Evolutionary conservation across 2,888 invertebrate genomes (phyloP), one percentile per base, ranked within the genome.

Genomic region (Tridacna gigas): DNA sequence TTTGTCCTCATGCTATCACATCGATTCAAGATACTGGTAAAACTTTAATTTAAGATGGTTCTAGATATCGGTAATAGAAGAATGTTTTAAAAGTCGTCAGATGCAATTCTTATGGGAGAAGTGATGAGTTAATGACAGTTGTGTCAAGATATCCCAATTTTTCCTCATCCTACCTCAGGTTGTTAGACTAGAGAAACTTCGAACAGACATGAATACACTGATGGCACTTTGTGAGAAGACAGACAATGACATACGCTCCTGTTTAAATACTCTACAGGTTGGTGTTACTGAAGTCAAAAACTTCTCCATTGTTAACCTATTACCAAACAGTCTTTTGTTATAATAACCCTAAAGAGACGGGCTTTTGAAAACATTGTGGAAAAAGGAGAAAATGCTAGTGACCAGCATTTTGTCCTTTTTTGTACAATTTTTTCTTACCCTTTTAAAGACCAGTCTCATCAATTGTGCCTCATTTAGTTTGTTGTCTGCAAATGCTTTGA

Each of bases 221-320:
- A 94, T 97, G 56, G 97, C 97, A 9, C 95, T 99, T 83, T 97
- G 97, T 22, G 97, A 97, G 90, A 97, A 98, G 90, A 97, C 97
- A 4, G 96, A 96, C 77, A 97, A 98, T 90, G 99, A 99, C 95
- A 97, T 99, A 65, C 96, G 99, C 26, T 97, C 98, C 0, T 99
- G 99, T 93, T 96, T 99, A 77, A 97, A 98, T 25, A 97, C 98
- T 69, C 96, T 99, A 89, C 98, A 98, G 93, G 95, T 94, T 56
- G 3, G 56, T 56, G 20, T 1, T 56, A 5, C 5, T 56, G 56
- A 56, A 56, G 15, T 20, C 1, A 56, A 56, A 56, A 56, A 7
- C 37, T 37, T 37, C 7, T 37, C 2, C 9, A 56, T 56, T n/a
- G 2, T 5, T 56, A 56, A 56, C 2, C 9, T n/a, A 20, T n/a